A percentile compares a stretch with the other conserved stretches of the same genome.
Evolutionary conservation across 2,888 invertebrate genomes (phyloP).

Genomic region (Agriotes lineatus): DNA sequence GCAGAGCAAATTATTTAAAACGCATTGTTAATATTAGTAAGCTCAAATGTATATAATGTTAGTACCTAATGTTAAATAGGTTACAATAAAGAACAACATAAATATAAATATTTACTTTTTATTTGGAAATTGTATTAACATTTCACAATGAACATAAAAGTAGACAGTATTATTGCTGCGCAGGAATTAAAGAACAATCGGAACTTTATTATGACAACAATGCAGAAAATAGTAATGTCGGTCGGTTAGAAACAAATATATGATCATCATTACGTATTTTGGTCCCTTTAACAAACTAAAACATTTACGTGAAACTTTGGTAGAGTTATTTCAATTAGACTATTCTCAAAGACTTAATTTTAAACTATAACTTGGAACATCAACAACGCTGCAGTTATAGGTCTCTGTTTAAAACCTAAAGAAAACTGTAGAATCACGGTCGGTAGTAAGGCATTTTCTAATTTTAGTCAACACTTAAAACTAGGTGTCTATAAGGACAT

Average conservation of each 20-base stretch:
- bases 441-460: background rate
- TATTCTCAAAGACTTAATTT: background rate
- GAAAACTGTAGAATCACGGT: background rate
- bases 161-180: slow-evolving; percentile 14
- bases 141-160: slow-evolving; percentile 9
- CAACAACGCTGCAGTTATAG: slow-evolving; percentile 1
- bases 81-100: background rate
- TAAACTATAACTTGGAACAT: slow-evolving; percentile 3
- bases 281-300: slow-evolving; percentile 16
- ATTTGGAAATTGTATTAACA: slow-evolving; percentile 17
- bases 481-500: slow-evolving; percentile 40
- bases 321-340: background rate
- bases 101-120: background rate
- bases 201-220: background rate
- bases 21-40: too few relatives aligned
- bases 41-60: too few relatives aligned
- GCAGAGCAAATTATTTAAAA: too few relatives aligned
- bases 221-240: background rate
- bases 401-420: background rate
- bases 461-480: slow-evolving; percentile 36
- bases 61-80: too few relatives aligned
- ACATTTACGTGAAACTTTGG: slow-evolving; percentile 1
- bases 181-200: background rate
- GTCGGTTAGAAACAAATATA: background rate
- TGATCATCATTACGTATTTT: slow-evolving; percentile 2